phyloP scores from a whole-genome alignment of 2,888 invertebrate species.

The Thysanoteuthis rhombus region DNA sequence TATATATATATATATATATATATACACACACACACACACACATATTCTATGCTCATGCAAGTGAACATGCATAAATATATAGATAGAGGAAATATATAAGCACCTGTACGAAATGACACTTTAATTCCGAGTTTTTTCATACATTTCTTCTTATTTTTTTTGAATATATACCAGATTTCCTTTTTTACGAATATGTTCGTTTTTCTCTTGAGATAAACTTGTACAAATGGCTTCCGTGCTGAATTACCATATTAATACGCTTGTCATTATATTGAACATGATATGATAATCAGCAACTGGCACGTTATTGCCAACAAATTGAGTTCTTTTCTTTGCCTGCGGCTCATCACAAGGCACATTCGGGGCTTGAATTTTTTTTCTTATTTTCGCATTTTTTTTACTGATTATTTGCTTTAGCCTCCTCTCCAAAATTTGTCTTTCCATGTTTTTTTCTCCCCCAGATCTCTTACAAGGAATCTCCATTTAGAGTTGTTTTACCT shows the following conservation, averaged over 20 bases:
- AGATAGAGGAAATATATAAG: too few relatives aligned
- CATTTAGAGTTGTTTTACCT: not conserved
- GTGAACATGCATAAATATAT: not conserved
- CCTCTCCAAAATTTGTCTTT: not conserved
- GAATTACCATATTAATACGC: not conserved
- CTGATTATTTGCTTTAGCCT: not conserved
- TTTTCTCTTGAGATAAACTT: not conserved
- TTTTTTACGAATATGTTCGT: not conserved
- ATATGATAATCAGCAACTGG: not conserved
- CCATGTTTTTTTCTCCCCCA: not conserved
- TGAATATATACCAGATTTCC: too few relatives aligned
- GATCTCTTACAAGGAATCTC: not conserved
- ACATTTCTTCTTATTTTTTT: too few relatives aligned
- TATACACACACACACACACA: not conserved
- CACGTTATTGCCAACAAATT: constrained; percentile 12
- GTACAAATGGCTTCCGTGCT: not conserved
- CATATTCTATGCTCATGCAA: not conserved
- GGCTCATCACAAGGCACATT: not conserved
- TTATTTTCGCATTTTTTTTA: not conserved
- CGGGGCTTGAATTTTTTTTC: not conserved
- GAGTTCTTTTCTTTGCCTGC: not conserved
- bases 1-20: not conserved
- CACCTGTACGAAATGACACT: too few relatives aligned
- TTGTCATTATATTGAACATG: not conserved
- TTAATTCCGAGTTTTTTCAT: too few relatives aligned